Evolutionary conservation across 2,888 invertebrate genomes (phyloP), one percentile per base, ranked within the genome.

Genomic region (Entomobrya multifasciata): DNA sequence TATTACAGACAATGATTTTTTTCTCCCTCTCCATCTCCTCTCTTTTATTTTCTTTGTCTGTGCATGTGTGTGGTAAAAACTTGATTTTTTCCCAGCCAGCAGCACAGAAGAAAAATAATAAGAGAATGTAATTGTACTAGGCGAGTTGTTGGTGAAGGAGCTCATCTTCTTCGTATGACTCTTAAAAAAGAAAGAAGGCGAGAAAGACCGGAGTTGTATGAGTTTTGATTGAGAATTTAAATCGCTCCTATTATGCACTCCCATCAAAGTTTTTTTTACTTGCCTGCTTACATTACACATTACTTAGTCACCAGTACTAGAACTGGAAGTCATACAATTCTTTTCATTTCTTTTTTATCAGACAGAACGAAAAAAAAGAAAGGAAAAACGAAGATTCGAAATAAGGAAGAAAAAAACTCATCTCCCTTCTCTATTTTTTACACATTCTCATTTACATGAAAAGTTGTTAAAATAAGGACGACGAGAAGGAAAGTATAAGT

Each of bases 171-270:
- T 36, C 36, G 4, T 36, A 6, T 36, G 4, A 6, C 20, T 41
- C 20, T 11, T 41, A 62, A 62, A 20, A 44, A n/a, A 55, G 47
- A 47, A 60, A 65, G 57, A 60, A 52, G 41, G 76, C 36, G 83
- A 30, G 83, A 41, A 62, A 62, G 36, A 83, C 60, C 70, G 30
- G 70, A 60, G 76, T 49, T 62, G 76, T 65, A 83, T 76, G 65
- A 83, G 83, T 83, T 83, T 83, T 83, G 83, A 83, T 83, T 83
- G 83, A 83, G 76, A 83, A 83, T 83, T 83, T 83, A 83, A 83
- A 83, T 83, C 83, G 83, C 76, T 83, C 65, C 83, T 76, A 83
- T 83, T 83, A 83, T 83, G 49, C 76, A 65, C 76, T 83, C 83
- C 83, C 83, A 83, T 76, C 72, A 82, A 82, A 82, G 60, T 74